Base-by-base conservation (phyloP, 2,113 vertebrate genomes). In the Cebus imitator region DNA sequence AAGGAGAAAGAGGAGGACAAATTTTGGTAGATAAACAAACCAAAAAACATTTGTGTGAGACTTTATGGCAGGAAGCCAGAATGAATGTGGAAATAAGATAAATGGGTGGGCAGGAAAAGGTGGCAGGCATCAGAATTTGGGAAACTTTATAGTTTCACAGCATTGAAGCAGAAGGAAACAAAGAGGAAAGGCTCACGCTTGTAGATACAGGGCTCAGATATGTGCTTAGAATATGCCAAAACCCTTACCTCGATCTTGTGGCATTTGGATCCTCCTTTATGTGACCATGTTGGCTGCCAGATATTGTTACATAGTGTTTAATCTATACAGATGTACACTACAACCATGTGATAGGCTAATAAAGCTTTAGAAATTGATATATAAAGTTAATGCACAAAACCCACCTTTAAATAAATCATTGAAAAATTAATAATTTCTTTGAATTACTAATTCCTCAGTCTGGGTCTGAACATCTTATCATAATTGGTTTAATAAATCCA, bases 141-240 rank as follows among this genome's bases (percentile, higher is more conserved):
- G 23, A 95, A 94, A 83, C 37, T 58, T 92, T 37, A 37, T 58
- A 64, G 72, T 32, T 75, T 73, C 57, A n/a, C 20, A 91, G 21
- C 72, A 21, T 95, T 72, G 32, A 94, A 89, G 70, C 8, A 82
- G 58, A 91, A 94, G 43, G 55, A 86, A 95, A 94, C 76, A 72
- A 20, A 21, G 27, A 64, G 27, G 11, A 89, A 95, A 73, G 45
- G 6, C 45, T 91, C 52, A 18, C 3, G 61, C 5, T 45, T 88
- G 6, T 68, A 80, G 30, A 66, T 3, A 45, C 2, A 85, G 35
- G 52, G 14, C 80, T 86, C 48, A 78, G 8, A 76, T 25, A 13
- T 90, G 17, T 57, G n/a, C 45, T 82, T 50, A 90, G 48, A 84
- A 58, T 85, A 30, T 93, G 45, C 68, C 58, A 25, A 96, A 95